Evolutionary conservation across 2,797 vertebrate species (phyloP).

Genomic region (Gymnoscopelus braueri): DNA sequence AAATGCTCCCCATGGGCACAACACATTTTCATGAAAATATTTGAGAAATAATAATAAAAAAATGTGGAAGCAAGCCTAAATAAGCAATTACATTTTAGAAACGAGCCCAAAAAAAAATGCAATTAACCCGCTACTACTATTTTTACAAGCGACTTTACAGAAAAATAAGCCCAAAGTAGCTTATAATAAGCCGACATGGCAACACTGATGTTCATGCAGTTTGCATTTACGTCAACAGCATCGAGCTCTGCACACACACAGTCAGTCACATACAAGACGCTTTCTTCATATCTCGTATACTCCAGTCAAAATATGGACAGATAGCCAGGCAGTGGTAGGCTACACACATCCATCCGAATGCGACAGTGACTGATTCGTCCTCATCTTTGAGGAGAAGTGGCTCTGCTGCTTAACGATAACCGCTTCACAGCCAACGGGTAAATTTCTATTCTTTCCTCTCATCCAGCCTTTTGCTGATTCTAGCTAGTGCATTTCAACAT

Average conservation of each 20-base stretch:
- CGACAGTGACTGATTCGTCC: constrained; percentile 50
- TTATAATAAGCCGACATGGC: no score
- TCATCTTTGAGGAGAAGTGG: constrained; percentile 51
- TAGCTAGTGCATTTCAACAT: constrained; percentile 14
- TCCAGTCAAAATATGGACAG: constrained; percentile 59
- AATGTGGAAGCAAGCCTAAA: no score
- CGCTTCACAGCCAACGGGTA: constrained; percentile 59
- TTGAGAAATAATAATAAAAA: no score
- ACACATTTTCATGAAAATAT: no score
- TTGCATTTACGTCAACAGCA: constrained; percentile 85
- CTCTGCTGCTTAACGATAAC: constrained; percentile 47
- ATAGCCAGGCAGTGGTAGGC: constrained; percentile 37
- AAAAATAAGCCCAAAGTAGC: no score
- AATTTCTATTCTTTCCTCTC: constrained; percentile 50
- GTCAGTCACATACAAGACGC: constrained; percentile 29
- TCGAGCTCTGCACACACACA: constrained; percentile 58
- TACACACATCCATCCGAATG: constrained; percentile 42
- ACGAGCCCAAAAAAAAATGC: no score
- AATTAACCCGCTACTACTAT: no score
- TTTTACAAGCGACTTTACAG: no score
- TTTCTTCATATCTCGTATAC: constrained; percentile 55
- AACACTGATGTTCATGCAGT: constrained; percentile 65
- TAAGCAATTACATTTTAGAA: no score
- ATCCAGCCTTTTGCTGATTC: constrained; percentile 15
- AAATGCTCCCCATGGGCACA: no score